Evolutionary conservation across 2,888 invertebrate genomes (phyloP).

Genomic region (Pseudococcus viburni): DNA sequence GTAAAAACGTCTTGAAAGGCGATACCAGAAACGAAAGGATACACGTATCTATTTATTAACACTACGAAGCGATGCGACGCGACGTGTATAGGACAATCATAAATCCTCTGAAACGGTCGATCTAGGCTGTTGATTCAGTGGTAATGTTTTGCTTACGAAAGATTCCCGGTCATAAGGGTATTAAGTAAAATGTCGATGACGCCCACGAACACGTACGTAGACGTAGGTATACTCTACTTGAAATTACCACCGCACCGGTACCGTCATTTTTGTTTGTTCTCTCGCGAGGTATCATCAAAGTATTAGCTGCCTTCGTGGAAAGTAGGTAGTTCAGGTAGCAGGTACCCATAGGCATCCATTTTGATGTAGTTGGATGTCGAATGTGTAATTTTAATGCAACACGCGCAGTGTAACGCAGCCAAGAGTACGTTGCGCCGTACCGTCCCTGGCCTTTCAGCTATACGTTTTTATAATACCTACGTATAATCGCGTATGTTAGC

Average conservation of each 20-base stretch:
- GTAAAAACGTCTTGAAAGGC: neutral
- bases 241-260: too few species aligned
- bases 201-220: neutral
- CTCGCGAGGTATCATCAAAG: too few species aligned
- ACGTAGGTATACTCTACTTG: too few species aligned
- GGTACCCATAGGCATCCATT: too few species aligned
- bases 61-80: neutral
- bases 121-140: constrained; percentile 27
- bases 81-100: neutral
- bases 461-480: too few species aligned
- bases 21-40: neutral
- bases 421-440: too few species aligned
- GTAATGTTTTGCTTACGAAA: neutral
- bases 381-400: neutral
- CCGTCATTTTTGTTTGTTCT: too few species aligned
- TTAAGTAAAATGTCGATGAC: neutral
- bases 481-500: neutral
- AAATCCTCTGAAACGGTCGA: neutral
- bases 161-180: neutral
- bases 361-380: neutral
- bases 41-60: neutral
- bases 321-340: too few species aligned
- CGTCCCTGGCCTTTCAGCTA: too few species aligned
- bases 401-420: neutral
- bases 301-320: too few species aligned